Conservation (phyloP, 2,797 vertebrate genomes). For the Eremophila alpestris region DNA sequence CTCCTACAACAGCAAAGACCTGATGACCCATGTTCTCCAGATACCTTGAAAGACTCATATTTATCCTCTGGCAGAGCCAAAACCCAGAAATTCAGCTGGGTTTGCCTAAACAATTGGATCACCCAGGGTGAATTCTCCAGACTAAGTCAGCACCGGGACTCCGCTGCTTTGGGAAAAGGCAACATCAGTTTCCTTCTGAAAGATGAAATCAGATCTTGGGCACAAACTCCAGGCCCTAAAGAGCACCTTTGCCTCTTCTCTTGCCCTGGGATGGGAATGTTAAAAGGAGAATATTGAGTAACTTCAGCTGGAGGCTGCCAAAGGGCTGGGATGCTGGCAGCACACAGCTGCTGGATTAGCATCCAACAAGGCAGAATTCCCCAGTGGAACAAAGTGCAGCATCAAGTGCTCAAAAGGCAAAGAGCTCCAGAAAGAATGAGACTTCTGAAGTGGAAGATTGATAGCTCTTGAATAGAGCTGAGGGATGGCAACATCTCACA, state of each 20-base stretch:
- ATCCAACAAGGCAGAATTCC: background rate
- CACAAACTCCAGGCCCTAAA: background rate
- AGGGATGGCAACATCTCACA: conserved; percentile 1
- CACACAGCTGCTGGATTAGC: background rate
- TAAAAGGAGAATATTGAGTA: background rate
- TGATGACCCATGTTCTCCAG: background rate
- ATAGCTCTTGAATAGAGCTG: conserved; percentile 33
- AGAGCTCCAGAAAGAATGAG: conserved; percentile 40
- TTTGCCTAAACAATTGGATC: background rate
- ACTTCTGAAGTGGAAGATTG: conserved; percentile 44
- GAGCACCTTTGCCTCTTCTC: background rate
- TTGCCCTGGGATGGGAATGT: background rate
- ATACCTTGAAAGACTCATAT: background rate
- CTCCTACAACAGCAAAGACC: background rate
- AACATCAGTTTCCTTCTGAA: background rate
- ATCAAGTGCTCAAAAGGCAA: conserved; percentile 28
- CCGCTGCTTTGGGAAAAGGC: background rate
- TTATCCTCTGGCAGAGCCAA: background rate
- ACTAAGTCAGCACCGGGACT: background rate
- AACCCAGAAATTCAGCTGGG: background rate
- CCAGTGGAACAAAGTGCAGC: background rate
- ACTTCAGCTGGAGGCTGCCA: background rate
- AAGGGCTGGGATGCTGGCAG: background rate
- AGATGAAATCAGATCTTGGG: background rate
- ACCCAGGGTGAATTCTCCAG: background rate